Conservation (phyloP, 1,140 invertebrate genomes). For the Solen grandis region DNA sequence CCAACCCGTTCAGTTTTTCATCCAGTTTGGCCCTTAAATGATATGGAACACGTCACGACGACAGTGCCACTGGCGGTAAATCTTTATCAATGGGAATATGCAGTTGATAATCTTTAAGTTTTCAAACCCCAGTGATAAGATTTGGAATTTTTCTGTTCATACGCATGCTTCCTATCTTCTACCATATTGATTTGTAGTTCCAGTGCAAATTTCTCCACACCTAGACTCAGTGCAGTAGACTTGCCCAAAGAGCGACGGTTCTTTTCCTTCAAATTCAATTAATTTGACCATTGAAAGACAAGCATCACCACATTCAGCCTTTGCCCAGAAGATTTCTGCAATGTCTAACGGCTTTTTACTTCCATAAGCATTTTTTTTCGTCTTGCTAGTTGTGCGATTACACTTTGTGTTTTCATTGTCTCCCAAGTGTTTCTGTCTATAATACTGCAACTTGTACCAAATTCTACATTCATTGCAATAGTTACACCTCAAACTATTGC, state of each 20-base stretch:
- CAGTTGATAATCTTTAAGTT: not conserved
- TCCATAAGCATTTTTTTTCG: not conserved
- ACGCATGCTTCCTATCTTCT: not conserved
- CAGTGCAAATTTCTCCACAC: not conserved
- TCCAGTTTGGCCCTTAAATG: not conserved
- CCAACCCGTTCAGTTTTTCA: not conserved
- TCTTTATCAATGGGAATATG: not conserved
- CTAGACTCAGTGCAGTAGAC: not conserved
- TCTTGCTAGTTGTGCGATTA: not conserved
- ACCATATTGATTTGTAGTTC: no score
- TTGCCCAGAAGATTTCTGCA: not conserved
- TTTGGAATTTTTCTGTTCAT: not conserved
- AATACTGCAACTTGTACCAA: not conserved
- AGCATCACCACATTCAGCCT: no score
- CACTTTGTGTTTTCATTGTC: not conserved
- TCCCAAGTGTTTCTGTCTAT: slow-evolving; percentile 7
- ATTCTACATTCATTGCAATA: not conserved
- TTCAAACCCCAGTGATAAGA: not conserved
- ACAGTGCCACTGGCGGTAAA: not conserved
- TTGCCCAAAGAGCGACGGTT: slow-evolving; percentile 11
- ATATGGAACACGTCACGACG: not conserved
- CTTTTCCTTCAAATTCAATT: not conserved
- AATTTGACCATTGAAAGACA: not conserved
- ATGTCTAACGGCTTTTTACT: not conserved
- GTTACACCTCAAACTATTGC: not conserved